Evolutionary conservation across 2,888 invertebrate genomes (phyloP), one percentile per base, ranked within the genome.

Genomic region (Lacanobia wlatinum): DNA sequence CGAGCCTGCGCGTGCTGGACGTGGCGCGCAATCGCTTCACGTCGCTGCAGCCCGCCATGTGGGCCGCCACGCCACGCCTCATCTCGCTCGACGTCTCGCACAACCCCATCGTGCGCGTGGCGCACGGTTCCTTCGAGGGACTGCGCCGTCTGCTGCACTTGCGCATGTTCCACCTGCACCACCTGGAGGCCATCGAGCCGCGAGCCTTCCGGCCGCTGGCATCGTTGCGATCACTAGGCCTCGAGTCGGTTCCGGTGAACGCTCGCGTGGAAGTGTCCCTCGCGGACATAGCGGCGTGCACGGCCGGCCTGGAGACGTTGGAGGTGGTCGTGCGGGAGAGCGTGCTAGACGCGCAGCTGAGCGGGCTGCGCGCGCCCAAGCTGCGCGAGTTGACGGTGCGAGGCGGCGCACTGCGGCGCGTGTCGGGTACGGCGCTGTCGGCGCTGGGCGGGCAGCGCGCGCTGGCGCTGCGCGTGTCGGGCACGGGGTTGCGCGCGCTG

Each of bases 31-130:
- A 98, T 91, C 97, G 97, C 76, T 93, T 98, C 55, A 96, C 96
- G 0, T 96, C 97, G 52, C 96, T 98, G 83, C 98, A 97, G 34
- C 96, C 97, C 53, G 96, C 97, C 56, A 96, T 97, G 76, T 98
- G 98, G 97, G 94, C 96, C 71, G 92, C 97, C 82, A 94, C 98
- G 66, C 97, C 96, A 8, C 95, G 97, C 8, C 96, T 98, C 65
- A 97, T 97, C 66, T 96, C 97, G 16, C 95, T 98, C 56, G 98
- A 98, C 89, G 92, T 98, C 46, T 98, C 98, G 0, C 96, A 97
- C 85, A 98, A 98, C 94, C 98, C 98, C 0, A 96, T 98, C 66
- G 96, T 97, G 92, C 97, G 97, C 71, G 94, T 98, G 62, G 93
- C 97, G 16, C 94, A 96, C 52, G 97, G 97, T 46, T 97, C 97